Percentiles rank a stretch among this genome's conserved stretches.
phyloP scores from a whole-genome alignment of 2,888 invertebrate genomes.

The Calliphora vomitoria region DNA sequence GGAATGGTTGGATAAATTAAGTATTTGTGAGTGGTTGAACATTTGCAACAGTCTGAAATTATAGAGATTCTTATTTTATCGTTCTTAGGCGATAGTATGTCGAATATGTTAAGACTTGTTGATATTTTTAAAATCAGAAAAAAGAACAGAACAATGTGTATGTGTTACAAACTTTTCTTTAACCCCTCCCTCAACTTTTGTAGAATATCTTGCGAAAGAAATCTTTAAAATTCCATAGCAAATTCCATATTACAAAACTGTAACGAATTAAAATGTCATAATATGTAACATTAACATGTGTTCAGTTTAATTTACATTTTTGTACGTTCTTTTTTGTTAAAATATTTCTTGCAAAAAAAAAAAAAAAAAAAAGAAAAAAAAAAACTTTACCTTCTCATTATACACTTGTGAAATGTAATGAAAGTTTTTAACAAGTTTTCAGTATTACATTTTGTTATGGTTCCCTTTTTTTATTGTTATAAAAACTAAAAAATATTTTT shows the following conservation, averaged over 20 bases:
- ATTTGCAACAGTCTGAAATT: too few relatives aligned
- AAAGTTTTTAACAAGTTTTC: conserved; percentile 51
- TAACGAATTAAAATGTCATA: conserved; percentile 29
- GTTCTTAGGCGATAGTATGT: too few relatives aligned
- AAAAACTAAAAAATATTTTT: conserved; percentile 20
- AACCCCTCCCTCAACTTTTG: too few relatives aligned
- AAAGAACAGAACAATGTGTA: too few relatives aligned
- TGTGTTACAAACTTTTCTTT: too few relatives aligned
- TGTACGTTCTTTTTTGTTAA: neutral
- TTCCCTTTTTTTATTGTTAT: conserved; percentile 35
- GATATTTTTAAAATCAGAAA: too few relatives aligned
- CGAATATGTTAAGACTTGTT: too few relatives aligned
- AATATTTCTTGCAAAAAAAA: conserved; percentile 32
- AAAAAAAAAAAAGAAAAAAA: conserved; percentile 59
- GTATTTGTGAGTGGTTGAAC: too few relatives aligned
- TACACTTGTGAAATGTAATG: conserved; percentile 8
- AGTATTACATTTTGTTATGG: conserved; percentile 2
- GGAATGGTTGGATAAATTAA: too few relatives aligned
- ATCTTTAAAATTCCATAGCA: neutral
- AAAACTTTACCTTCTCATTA: conserved; percentile 37
- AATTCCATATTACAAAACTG: neutral
- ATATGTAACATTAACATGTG: conserved; percentile 32
- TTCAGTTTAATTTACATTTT: conserved; percentile 32
- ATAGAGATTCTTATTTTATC: too few relatives aligned
- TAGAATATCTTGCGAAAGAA: too few relatives aligned